A percentile compares a stretch with the other conserved stretches of the same genome.
These are phyloP conservation scores for Sylvietta virens DNA, from an alignment of 2,113 vertebrate genomes.

Conservation along the genomic window DNA sequence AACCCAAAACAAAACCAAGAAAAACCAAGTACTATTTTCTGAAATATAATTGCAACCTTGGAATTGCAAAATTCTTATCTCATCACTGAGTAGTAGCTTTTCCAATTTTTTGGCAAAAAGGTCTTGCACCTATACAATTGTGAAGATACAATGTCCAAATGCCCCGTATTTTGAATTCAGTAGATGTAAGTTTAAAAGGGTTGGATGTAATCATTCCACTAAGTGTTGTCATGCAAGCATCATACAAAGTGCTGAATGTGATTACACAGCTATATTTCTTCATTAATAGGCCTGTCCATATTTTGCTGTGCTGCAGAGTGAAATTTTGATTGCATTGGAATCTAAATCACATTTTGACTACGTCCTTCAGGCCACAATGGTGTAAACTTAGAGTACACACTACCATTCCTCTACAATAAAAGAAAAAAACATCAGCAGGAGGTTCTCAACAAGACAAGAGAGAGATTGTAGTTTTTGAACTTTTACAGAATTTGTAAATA, in stretches of 20 bases:
- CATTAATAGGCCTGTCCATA: background rate
- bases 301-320: background rate
- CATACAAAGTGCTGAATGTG: background rate
- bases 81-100: background rate
- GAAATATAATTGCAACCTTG: background rate
- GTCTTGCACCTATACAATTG: background rate
- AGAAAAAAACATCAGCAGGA: background rate
- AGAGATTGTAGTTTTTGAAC: background rate
- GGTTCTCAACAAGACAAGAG: background rate
- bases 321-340: background rate
- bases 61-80: background rate
- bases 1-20: background rate
- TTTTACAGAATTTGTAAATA: background rate
- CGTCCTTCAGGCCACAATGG: background rate
- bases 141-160: background rate
- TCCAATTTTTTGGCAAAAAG: background rate
- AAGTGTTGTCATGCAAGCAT: background rate
- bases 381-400: background rate
- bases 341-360: background rate
- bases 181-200: background rate
- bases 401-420: background rate
- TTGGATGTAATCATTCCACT: background rate
- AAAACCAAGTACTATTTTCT: background rate
- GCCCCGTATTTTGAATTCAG: background rate
- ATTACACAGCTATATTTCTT: background rate